A percentile compares a stretch with the other conserved stretches of the same genome.
Conservation (phyloP, 2,113 vertebrate genomes). For the Phyllostomus hastatus region DNA sequence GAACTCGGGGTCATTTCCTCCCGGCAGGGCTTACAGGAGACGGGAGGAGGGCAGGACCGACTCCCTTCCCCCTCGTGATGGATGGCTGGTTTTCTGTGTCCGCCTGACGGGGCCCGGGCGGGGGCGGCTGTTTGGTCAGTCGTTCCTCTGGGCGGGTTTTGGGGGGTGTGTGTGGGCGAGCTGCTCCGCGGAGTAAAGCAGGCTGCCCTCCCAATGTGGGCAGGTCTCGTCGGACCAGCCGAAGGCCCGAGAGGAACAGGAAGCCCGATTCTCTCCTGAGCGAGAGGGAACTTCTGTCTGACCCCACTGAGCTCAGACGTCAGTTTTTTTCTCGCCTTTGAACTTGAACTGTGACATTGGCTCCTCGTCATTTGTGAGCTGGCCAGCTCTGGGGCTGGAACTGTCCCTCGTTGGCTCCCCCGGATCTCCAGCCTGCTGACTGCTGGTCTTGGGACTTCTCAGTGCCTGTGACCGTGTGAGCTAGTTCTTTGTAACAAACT, state of each 20-base stretch:
- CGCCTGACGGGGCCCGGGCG: background rate
- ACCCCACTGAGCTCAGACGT: background rate
- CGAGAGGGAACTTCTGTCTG: background rate
- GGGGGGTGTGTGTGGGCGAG: background rate
- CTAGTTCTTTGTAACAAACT: too few species aligned
- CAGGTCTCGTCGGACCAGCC: background rate
- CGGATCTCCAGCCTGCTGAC: background rate
- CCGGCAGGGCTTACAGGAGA: accelerated
- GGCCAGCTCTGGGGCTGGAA: background rate
- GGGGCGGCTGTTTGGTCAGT: background rate
- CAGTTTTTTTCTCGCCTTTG: background rate
- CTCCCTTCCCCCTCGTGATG: background rate
- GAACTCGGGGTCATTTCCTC: background rate
- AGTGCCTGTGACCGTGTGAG: background rate
- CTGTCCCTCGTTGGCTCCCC: too few species aligned
- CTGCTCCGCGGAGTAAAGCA: background rate
- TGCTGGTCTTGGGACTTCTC: background rate
- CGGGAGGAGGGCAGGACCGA: accelerated
- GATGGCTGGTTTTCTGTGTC: too few species aligned
- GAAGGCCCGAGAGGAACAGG: background rate
- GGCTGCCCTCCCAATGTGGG: too few species aligned
- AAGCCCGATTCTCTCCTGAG: background rate
- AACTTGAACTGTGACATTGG: background rate
- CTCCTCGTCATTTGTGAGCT: background rate
- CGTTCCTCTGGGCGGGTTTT: background rate